These are phyloP conservation scores for Thalpophila matura DNA, from an alignment of 2,888 invertebrate genomes.

Conservation along the genomic window DNA sequence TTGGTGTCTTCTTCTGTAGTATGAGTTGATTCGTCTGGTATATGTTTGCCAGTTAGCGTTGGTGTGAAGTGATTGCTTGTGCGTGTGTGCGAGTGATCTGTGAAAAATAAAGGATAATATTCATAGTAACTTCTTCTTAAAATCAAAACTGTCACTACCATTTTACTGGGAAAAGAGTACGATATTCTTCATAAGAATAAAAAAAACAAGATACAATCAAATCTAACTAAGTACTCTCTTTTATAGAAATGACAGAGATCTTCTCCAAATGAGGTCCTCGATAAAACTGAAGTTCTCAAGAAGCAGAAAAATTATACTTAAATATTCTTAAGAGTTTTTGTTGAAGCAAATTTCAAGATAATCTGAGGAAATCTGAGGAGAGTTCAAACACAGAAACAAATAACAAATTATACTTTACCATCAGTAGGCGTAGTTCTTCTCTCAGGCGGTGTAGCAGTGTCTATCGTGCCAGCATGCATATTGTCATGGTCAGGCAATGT, in stretches of 20 bases:
- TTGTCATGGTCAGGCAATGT: constrained; percentile 84
- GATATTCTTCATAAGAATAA: background rate
- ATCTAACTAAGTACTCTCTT: too few relatives aligned
- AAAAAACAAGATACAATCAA: background rate
- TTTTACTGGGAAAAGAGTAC: background rate
- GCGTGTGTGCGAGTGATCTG: constrained; percentile 79
- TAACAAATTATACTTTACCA: too few relatives aligned
- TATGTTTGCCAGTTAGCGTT: constrained; percentile 73
- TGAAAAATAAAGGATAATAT: constrained; percentile 18
- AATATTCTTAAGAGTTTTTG: too few relatives aligned
- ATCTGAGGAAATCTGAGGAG: too few relatives aligned
- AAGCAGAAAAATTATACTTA: background rate
- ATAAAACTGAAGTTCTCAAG: background rate
- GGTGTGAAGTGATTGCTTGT: constrained; percentile 80
- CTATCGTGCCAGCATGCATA: constrained; percentile 83
- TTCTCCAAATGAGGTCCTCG: background rate
- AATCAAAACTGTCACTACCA: background rate
- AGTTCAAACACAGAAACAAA: too few relatives aligned
- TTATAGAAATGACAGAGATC: too few relatives aligned
- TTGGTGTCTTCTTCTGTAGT: constrained; percentile 89
- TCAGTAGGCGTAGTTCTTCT: constrained; percentile 83
- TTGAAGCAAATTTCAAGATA: background rate
- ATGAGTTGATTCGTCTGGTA: constrained; percentile 78
- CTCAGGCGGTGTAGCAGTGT: constrained; percentile 74
- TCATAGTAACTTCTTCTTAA: too few relatives aligned